Base-by-base conservation (phyloP, 2,797 vertebrate genomes). In the Pygocentrus nattereri region DNA sequence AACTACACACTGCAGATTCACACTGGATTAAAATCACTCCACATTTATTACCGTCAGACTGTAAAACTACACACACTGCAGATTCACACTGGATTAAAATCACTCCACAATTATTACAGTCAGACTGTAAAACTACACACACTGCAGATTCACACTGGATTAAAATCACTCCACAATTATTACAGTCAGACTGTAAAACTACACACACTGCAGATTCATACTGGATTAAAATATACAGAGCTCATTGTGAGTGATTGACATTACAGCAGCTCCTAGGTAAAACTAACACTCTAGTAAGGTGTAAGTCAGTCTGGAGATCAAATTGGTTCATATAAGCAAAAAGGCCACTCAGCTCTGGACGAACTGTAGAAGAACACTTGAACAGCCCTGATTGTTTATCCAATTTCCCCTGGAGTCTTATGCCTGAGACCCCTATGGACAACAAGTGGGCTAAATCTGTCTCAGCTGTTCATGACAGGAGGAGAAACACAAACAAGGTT, bases 401-500 rank as follows among this genome's bases (percentile, higher is more conserved):
- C 18, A 38, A 7, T 38, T 65, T 65, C 62, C 62, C 30, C 62
- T 4, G 34, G 27, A 31, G 16, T 67, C 34, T 4, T 1, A 41
- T 13, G 31, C 6, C 16, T 18, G 61, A 59, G 61, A 64, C 4
- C 27, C 16, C 15, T 5, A 18, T 19, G 15, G 16, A 7, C 6
- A 67, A 38, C 19, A 41, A 38, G 64, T 67, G 64, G 30, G 23
- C 64, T 41, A 67, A 41, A 67, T 67, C 34, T 2, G 21, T n/a
- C 31, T 44, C 31, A 12, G 62, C 19, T 76, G 74, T 82, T 82
- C 77, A 77, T 34, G 62, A 80, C 27, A 27, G 62, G 59, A 72
- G 41, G 41, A 80, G 74, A 82, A 82, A 82, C 68, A 80, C 44
- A 80, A 82, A 78, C 76, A 77, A n/a, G 58, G 68, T 74, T 79